These are phyloP conservation scores for Ovis canadensis DNA, from an alignment of 2,113 vertebrate genomes.

Conservation along the genomic window DNA sequence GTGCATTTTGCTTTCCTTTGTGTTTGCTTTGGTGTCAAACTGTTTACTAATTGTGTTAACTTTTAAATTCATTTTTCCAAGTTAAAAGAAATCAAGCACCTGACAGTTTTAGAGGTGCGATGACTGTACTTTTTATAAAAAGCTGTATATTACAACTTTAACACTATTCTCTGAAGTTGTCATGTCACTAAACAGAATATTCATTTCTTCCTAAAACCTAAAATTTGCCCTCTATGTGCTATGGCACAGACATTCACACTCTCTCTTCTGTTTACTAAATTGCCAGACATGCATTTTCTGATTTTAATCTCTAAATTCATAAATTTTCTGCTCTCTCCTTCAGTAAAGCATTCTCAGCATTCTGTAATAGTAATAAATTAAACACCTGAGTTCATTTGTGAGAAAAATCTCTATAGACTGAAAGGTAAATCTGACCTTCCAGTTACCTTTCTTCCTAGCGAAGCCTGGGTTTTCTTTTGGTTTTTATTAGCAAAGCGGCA, in stretches of 20 bases:
- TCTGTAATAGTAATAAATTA: constrained; percentile 45
- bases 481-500: constrained; percentile 8
- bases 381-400: not conserved
- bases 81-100: not conserved
- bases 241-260: fast-evolving
- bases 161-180: not conserved
- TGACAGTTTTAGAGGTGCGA: not conserved
- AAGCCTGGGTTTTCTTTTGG: not conserved
- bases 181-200: not conserved
- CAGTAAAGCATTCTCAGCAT: not conserved
- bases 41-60: not conserved
- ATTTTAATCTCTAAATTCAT: not conserved
- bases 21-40: not conserved
- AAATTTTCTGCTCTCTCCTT: not conserved
- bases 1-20: not conserved
- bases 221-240: not conserved
- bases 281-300: not conserved
- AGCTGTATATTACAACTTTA: not conserved
- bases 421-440: constrained; percentile 46
- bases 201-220: fast-evolving
- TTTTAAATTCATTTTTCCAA: not conserved
- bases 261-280: not conserved
- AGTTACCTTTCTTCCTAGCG: not conserved
- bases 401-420: not conserved
- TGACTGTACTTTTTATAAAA: not conserved